Conservation (phyloP, 30 jellyfish, hydroid and myxozoan species). For the Hydractinia symbiolongicarpus region DNA sequence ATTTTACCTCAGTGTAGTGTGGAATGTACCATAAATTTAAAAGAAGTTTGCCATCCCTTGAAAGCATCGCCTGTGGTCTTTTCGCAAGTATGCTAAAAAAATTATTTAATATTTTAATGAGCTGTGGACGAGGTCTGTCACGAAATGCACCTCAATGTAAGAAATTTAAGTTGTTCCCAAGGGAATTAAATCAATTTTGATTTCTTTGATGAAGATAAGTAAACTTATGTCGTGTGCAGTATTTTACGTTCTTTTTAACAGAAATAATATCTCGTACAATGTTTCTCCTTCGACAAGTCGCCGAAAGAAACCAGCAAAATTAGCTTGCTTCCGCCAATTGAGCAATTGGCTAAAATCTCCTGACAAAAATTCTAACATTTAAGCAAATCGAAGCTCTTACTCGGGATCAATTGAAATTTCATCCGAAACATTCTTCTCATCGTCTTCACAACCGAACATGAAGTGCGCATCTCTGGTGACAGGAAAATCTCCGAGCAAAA, state of each 20-base stretch:
- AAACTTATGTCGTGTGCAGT: too few relatives aligned
- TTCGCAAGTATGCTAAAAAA: constrained; percentile 32
- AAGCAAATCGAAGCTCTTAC: constrained; percentile 26
- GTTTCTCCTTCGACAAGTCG: too few relatives aligned
- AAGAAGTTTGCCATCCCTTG: constrained; percentile 62
- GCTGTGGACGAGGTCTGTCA: not conserved
- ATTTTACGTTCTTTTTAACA: too few relatives aligned
- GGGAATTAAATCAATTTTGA: too few relatives aligned
- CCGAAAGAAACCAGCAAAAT: too few relatives aligned
- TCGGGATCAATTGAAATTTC: constrained; percentile 39
- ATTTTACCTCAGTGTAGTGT: constrained; percentile 58
- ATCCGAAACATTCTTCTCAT: constrained; percentile 18
- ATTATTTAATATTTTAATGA: not conserved
- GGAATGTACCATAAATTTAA: constrained; percentile 75
- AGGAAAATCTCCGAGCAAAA: constrained; percentile 59
- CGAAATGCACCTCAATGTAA: too few relatives aligned
- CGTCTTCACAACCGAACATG: constrained; percentile 41
- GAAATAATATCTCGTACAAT: too few relatives aligned
- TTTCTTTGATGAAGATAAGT: too few relatives aligned
- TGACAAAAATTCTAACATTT: too few relatives aligned
- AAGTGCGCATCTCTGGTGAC: constrained; percentile 58
- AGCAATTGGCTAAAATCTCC: too few relatives aligned
- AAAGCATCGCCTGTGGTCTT: constrained; percentile 49
- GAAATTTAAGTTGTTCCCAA: too few relatives aligned
- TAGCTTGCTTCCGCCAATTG: too few relatives aligned